Evolutionary conservation across 1,140 invertebrate genomes (phyloP).

Genomic region (Cecropterus lyciades): DNA sequence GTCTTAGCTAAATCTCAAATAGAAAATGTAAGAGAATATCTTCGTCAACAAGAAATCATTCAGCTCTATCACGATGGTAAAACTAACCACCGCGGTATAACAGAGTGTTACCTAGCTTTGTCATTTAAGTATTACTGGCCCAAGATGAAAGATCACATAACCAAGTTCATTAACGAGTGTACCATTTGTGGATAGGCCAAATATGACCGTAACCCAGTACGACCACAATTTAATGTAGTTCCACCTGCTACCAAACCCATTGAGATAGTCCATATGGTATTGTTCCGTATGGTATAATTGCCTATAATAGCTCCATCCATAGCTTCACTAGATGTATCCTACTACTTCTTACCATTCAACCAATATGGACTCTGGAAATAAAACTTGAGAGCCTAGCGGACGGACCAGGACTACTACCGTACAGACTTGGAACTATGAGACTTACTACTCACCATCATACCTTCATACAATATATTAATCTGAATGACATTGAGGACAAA

Average conservation of each 20-base stretch:
- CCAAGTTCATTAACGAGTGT: conserved; percentile 38
- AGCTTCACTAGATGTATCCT: conserved; percentile 34
- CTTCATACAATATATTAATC: conserved; percentile 36
- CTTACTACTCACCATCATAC: conserved; percentile 35
- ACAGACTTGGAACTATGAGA: conserved; percentile 32
- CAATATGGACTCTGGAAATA: background rate
- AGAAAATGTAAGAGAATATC: conserved; percentile 29
- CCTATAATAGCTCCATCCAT: conserved; percentile 43
- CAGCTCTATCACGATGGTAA: too few relatives aligned
- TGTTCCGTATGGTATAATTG: conserved; percentile 44
- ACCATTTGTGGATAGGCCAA: conserved; percentile 39
- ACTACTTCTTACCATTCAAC: too few relatives aligned
- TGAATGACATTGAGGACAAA: conserved; percentile 7
- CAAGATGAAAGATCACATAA: conserved; percentile 38
- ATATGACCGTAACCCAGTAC: conserved; percentile 36
- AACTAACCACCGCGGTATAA: conserved; percentile 29
- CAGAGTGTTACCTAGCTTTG: conserved; percentile 33
- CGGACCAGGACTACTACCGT: conserved; percentile 34
- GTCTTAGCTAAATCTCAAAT: conserved; percentile 24
- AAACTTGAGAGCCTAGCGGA: background rate
- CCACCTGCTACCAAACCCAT: conserved; percentile 38
- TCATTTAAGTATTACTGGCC: conserved; percentile 39
- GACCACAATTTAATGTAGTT: conserved; percentile 38
- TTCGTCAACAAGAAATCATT: too few relatives aligned
- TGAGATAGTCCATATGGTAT: conserved; percentile 35